Base-by-base conservation (phyloP, 2,113 vertebrate species). In the Chloroceryle aenea region DNA sequence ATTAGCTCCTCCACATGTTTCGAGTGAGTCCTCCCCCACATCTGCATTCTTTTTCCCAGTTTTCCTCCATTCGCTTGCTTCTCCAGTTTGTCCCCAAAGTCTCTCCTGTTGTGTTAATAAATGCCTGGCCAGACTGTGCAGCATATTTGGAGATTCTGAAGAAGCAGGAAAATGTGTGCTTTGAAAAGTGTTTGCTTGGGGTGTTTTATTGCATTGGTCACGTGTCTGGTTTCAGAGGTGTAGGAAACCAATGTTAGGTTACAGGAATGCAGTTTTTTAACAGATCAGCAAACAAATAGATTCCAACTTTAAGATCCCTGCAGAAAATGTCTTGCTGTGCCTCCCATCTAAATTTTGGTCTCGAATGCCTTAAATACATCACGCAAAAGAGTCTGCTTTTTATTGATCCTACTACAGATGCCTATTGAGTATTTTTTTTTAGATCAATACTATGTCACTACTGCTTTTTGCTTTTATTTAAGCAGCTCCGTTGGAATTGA, bases 1-100 rank as follows among this genome's bases (percentile, higher is more conserved):
- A 66, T 96, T 91, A 90, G 66, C 75, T 93, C 67, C 95, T 90
- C 71, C 71, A 82, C 85, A 16, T 59, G 69, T 82, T 94, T 76
- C 53, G 4, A 64, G 71, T 26, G 62, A 91, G 88, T 94, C 85
- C 92, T 93, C 90, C 88, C 72, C 75, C 85, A 93, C 78, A 94
- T 27, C 18, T 79, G 40, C 62, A 83, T 92, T 90, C 72, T 92
- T 91, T 56, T 79, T 62, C 58, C 89, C 62, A 30, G 43, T 93
- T 89, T 82, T 79, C 48, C 58, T 26, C 74, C 74, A 30, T 30
- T 87, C 64, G 6, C 30, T 75, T 29, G 9, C 29, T 91, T 87
- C 62, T 43, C 55, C 61, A 21, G 8, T 48, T 61, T 29, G 29
- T 89, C 63, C 78, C 67, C 1, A 0, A 3, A 55, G 40, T 22